Conservation (phyloP, 2,888 invertebrate genomes). For the Polydesmus complanatus region DNA sequence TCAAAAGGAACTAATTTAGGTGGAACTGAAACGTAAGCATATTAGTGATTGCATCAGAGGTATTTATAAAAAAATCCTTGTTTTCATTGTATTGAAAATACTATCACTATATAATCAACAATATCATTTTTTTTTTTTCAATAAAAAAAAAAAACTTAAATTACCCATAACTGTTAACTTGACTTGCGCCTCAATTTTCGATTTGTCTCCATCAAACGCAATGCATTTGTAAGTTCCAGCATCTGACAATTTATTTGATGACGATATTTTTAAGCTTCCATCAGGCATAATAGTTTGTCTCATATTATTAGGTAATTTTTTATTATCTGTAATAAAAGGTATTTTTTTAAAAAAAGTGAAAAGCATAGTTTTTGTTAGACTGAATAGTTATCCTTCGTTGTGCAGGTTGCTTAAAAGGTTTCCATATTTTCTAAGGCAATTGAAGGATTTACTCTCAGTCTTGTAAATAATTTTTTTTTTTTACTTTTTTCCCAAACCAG, state of each 20-base stretch:
- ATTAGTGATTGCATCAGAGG: too few species aligned
- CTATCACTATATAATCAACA: too few species aligned
- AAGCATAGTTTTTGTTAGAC: too few species aligned
- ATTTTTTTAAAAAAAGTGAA: too few species aligned
- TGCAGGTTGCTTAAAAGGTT: too few species aligned
- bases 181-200: not conserved
- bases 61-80: too few species aligned
- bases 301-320: not conserved
- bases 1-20: constrained; percentile 12
- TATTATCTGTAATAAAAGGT: not conserved
- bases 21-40: constrained; percentile 6
- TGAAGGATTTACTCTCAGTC: not conserved
- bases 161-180: not conserved
- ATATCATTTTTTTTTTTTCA: too few species aligned
- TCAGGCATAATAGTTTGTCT: not conserved
- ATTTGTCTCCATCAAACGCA: not conserved
- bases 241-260: not conserved
- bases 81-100: too few species aligned
- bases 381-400: too few species aligned
- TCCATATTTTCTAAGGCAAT: not conserved
- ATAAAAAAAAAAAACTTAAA: too few species aligned
- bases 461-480: not conserved
- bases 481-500: constrained; percentile 12
- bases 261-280: not conserved
- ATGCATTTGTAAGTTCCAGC: not conserved